Evolutionary conservation across 2,113 vertebrate genomes (phyloP), one percentile per base, ranked within the genome.

Genomic region (Ictidomys tridecemlineatus): DNA sequence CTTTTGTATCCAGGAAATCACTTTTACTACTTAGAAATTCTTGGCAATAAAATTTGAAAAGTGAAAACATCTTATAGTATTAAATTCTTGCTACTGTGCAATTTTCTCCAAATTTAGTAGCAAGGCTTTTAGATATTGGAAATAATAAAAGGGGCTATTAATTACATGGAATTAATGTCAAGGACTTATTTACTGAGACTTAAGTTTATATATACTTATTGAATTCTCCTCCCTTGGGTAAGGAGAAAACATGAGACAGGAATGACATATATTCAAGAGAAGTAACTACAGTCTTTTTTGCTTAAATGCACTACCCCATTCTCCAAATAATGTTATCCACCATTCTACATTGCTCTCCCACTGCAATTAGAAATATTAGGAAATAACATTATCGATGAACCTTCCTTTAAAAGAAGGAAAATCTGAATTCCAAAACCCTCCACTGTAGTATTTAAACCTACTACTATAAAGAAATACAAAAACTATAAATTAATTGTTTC

Each of bases 71-170:
- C 88, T 94, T 65, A 86, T 74, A 45, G n/a, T 91, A n/a, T 65
- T 63, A 94, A 80, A 84, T 86, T 74, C 32, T 70, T 87, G 24
- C 22, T 63, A 85, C 20, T 78, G 67, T 20, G 37, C 32, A 94
- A 79, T 86, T 83, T 78, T 76, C 32, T 63, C 89, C 48, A 95
- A 94, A 58, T n/a, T 34, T 32, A 85, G 32, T 89, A 96, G 72
- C 39, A 88, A 85, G 10, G 10, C 45, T 95, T 91, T 89, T 63
- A 87, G 56, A 82, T 77, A 74, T 0, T 86, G 4, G 8, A 78
- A 95, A 93, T 58, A 22, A 58, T 20, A 92, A 85, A 65, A 10
- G 4, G 4, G 79, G 18, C 39, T 79, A 65, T 34, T 70, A 95
- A 63, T 74, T 74, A 69, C 26, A 63, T 10, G 30, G 12, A 85